These are phyloP conservation scores for Damaliscus lunatus DNA, from an alignment of 2,113 vertebrate species.

Conservation along the genomic window DNA sequence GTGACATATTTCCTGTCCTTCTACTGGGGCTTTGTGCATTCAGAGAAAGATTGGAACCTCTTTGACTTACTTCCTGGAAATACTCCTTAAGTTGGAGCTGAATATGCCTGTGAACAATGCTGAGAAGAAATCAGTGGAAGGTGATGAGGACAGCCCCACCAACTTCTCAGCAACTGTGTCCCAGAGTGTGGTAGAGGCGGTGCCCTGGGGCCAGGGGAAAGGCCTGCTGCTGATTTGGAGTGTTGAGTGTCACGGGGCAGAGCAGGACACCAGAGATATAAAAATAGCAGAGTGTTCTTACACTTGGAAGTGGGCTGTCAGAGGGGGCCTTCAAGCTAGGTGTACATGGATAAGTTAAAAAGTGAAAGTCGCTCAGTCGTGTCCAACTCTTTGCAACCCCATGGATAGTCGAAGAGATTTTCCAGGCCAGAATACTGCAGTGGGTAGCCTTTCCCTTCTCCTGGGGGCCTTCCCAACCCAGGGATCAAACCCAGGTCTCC, in stretches of 20 bases:
- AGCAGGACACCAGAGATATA: constrained; percentile 58
- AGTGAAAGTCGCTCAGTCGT: neutral
- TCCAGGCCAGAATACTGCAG: neutral
- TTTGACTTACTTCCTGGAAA: constrained; percentile 48
- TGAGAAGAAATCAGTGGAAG: constrained; percentile 46
- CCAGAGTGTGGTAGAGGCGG: neutral
- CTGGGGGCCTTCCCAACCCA: neutral
- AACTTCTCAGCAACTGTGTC: neutral
- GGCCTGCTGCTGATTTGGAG: constrained; percentile 59
- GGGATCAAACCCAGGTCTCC: neutral
- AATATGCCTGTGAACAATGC: neutral
- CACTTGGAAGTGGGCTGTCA: constrained; percentile 49
- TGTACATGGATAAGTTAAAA: neutral
- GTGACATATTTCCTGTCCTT: constrained; percentile 40
- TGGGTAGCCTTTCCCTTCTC: neutral
- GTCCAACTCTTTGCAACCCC: neutral
- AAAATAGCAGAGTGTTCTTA: constrained; percentile 71
- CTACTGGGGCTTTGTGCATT: constrained; percentile 43
- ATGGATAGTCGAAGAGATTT: neutral
- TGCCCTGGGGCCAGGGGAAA: constrained; percentile 42
- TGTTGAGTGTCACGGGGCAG: constrained; percentile 67
- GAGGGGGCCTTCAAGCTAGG: constrained; percentile 38
- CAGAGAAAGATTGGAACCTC: constrained; percentile 41
- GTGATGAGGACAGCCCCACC: neutral
- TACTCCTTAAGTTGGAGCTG: constrained; percentile 16